phyloP scores from a whole-genome alignment of 2,888 invertebrate genomes.

The Augiades crinisus region DNA sequence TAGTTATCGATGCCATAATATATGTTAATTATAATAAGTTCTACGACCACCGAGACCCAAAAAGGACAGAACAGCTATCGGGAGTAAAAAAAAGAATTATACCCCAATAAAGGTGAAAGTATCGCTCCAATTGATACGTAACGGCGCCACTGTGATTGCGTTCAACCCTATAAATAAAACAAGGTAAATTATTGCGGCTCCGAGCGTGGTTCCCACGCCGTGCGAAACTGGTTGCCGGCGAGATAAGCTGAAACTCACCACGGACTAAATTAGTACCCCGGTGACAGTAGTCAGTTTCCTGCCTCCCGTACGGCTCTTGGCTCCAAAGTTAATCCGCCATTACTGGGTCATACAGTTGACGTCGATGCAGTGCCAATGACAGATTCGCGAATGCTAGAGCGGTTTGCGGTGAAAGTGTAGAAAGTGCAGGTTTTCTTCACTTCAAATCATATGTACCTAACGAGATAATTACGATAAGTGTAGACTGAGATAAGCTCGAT shows the following conservation, averaged over 20 bases:
- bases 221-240: conserved; percentile 71
- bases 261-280: conserved; percentile 71
- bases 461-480: not conserved
- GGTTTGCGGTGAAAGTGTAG: not conserved
- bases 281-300: conserved; percentile 78
- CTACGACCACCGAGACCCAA: not conserved
- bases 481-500: not conserved
- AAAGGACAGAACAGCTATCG: conserved; percentile 3
- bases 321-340: conserved; percentile 36
- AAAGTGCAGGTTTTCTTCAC: not conserved
- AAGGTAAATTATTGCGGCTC: conserved; percentile 68
- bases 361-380: conserved; percentile 1
- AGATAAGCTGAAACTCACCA: conserved; percentile 74
- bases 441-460: not conserved
- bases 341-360: conserved; percentile 13
- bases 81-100: conserved; percentile 4
- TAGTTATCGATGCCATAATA: not conserved
- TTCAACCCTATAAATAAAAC: conserved; percentile 68
- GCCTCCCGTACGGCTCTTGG: conserved; percentile 48
- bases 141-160: conserved; percentile 33
- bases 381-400: not conserved
- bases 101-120: conserved; percentile 38
- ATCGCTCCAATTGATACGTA: conserved; percentile 31
- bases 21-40: not conserved
- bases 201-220: conserved; percentile 74